Conservation (phyloP, 2,113 vertebrate genomes). For the Marmota flaviventris region DNA sequence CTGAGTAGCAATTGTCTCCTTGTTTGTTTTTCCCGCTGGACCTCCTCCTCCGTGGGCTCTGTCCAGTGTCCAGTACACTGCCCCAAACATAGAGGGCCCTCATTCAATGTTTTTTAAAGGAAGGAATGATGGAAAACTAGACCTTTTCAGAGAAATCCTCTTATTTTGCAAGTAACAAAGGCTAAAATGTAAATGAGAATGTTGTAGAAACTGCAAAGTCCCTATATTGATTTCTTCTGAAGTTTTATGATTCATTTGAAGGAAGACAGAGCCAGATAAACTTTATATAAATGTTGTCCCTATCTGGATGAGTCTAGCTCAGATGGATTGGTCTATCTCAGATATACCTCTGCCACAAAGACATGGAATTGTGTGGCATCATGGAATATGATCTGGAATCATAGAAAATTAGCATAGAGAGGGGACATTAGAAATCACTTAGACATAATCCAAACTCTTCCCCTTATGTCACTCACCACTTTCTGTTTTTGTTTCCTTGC, state of each 20-base stretch:
- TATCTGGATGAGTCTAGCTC: background rate
- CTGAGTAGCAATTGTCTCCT: background rate
- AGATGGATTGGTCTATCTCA: background rate
- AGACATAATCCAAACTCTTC: background rate
- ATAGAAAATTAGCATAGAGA: background rate
- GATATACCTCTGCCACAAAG: background rate
- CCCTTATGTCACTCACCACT: background rate
- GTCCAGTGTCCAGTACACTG: background rate
- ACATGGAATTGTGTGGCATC: background rate
- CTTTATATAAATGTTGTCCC: background rate
- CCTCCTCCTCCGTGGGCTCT: background rate
- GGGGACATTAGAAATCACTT: background rate
- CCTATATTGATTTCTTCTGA: constrained; percentile 23
- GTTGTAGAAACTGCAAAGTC: background rate
- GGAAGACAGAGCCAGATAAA: background rate
- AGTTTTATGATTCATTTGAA: constrained; percentile 51
- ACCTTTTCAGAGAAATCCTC: background rate
- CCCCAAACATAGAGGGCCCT: background rate
- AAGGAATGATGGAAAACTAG: constrained; percentile 4
- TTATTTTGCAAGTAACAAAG: constrained; percentile 38
- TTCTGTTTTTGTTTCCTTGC: constrained; percentile 65
- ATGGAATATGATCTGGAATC: background rate
- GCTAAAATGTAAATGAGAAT: background rate
- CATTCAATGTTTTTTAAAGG: background rate
- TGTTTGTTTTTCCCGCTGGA: background rate